phyloP scores from a whole-genome alignment of 2,797 vertebrate genomes.

The Stomatorhinus walkeri region DNA sequence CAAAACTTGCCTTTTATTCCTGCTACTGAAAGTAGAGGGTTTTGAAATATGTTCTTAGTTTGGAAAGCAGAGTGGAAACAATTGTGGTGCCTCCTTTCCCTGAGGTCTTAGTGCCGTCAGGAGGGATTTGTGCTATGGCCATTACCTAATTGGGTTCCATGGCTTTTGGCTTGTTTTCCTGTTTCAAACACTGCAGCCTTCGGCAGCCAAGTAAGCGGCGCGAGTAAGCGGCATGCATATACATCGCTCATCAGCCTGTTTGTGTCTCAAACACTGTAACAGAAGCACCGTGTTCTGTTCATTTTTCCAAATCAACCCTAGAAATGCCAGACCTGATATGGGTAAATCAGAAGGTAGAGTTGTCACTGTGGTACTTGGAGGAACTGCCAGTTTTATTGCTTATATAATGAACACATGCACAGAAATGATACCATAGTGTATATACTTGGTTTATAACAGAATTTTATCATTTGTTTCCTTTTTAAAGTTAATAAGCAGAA shows the following conservation, averaged over 20 bases:
- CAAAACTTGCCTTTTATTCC: neutral
- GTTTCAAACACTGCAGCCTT: neutral
- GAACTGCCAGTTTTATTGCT: neutral
- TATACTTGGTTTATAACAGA: neutral
- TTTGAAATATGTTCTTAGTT: neutral
- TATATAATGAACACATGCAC: neutral
- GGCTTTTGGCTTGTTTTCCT: neutral
- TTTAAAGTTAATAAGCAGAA: neutral
- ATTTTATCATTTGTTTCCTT: neutral
- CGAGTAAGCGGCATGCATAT: neutral
- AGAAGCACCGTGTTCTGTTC: neutral
- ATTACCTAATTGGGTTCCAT: neutral
- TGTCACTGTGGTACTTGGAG: neutral
- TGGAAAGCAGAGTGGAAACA: neutral
- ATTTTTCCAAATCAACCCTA: neutral
- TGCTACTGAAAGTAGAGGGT: neutral
- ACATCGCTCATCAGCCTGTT: neutral
- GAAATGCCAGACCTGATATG: neutral
- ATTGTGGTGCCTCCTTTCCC: neutral
- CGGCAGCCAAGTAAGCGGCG: neutral
- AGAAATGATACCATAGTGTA: neutral
- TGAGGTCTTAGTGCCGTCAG: neutral
- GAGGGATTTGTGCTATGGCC: neutral
- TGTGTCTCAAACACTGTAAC: neutral
- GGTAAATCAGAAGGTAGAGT: neutral